Base-by-base conservation (phyloP, 2,797 vertebrate genomes). In the Cryptoblepharus egeriae region DNA sequence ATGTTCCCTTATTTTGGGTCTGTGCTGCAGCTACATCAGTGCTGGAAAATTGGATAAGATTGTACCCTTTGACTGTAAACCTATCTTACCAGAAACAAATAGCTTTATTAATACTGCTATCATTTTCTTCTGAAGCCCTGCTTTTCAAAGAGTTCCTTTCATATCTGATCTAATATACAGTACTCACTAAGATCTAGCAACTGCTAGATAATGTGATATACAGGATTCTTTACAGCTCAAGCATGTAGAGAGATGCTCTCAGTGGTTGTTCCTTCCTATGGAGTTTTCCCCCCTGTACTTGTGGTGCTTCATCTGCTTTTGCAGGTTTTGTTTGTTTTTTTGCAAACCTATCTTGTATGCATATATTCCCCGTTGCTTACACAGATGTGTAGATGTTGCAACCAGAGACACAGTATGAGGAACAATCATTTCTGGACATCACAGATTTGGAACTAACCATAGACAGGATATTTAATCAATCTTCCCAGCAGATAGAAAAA, bases 401-500 rank as follows among this genome's bases (percentile, higher is more conserved):
- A 70, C 61, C 60, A 78, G 28, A 64, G 20, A 65, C 26, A 65
- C 13, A 72, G 64, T 45, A 65, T n/a, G 28, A 20, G 49, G 72
- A 72, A 70, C 26, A 80, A 85, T 73, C 64, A 72, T 79, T 80
- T 84, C 57, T 45, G 52, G 64, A 63, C 90, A 87, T 87, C 70
- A 70, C 24, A 0, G 4, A 88, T 77, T 72, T 68, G 85, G 84
- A 86, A 79, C 45, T 81, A 32, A 89, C n/a, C 0, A 0, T 1
- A 0, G 83, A 58, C 80, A 78, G 57, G 85, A 79, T 90, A 90
- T 92, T 90, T 73, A 72, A 86, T 84, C 79, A 75, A n/a, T 0
- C 89, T 91, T 88, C 45, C 68, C 70, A 84, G 77, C 88, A 88
- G 88, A 88, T 77, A 84, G 61, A 86, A 84, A n/a, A 75, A 86